A percentile compares a stretch with the other conserved stretches of the same genome.
These are phyloP conservation scores for Sebastes diploproa DNA, from an alignment of 2,797 vertebrate genomes.

Conservation along the genomic window DNA sequence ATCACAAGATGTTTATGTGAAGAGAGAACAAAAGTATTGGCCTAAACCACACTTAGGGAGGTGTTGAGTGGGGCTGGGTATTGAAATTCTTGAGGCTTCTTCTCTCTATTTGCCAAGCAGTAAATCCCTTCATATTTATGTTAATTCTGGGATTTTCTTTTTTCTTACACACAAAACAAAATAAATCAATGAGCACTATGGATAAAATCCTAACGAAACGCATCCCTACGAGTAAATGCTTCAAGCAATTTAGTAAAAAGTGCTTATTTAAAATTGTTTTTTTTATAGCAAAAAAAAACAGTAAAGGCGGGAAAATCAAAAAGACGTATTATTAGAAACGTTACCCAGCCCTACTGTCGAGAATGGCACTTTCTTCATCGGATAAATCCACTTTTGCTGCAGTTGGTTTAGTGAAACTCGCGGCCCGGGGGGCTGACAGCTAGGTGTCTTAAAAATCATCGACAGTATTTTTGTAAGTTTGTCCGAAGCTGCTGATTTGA, in stretches of 20 bases:
- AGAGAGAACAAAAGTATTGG: background rate
- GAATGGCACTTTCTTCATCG: background rate
- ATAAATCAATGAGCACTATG: background rate
- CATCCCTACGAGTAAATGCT: background rate
- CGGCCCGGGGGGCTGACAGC: background rate
- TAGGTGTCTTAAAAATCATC: slow-evolving; percentile 36
- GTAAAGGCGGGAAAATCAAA: background rate
- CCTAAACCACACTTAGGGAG: background rate
- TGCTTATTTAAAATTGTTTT: too few relatives aligned
- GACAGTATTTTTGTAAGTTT: slow-evolving; percentile 67
- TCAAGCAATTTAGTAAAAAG: background rate
- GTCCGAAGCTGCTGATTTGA: slow-evolving; percentile 56
- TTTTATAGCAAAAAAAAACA: background rate
- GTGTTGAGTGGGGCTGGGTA: background rate
- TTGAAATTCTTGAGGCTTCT: background rate
- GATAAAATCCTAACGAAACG: background rate
- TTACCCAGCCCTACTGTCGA: background rate
- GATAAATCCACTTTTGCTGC: slow-evolving; percentile 17
- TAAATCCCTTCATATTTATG: background rate
- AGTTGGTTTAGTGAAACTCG: background rate
- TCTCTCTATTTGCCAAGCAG: background rate
- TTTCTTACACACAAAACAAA: background rate
- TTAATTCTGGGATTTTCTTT: background rate
- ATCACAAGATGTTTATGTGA: background rate
- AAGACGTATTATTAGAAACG: background rate